Base-by-base conservation (phyloP, 2,888 invertebrate species). In the Hyposoter didymator region DNA sequence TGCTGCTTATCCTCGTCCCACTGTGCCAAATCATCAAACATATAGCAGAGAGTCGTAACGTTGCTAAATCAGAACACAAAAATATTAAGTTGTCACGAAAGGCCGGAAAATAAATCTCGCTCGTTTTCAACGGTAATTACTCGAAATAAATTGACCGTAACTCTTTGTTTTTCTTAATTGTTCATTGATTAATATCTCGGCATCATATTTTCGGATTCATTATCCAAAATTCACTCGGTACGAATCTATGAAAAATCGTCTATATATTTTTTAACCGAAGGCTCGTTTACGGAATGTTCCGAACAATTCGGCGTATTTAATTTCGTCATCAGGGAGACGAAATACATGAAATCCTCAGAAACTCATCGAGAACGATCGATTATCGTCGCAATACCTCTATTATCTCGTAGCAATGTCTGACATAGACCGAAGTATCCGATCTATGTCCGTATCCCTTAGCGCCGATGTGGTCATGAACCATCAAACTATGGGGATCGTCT, bases 21-120 rank as follows among this genome's bases (percentile, higher is more conserved):
- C 88, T 87, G 88, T 85, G 89, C 88, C 90, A 91, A 92, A 92
- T 90, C 90, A 90, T 90, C 90, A 89, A 90, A 91, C 90, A 90
- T 73, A 90, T 73, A 73, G 35, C 64, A 80, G 52, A 90, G 79
- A 67, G 52, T 22, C 52, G 69, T 73, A 32, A 35, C 43, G 32
- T 19, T 62, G n/a, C 47, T 28, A 90, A 87, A 89, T 87, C 81
- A 83, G 88, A 88, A 90, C 89, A 91, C 89, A 88, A 69, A 87
- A 87, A 87, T 86, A 79, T 67, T 66, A 78, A 85, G 72, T 74
- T 47, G 43, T 28, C 10, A n/a, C 14, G 47, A 64, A 76, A 59
- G 67, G 28, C 76, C 67, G 55, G 43, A 52, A 67, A 39, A 52
- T 35, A 43, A 52, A 62, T 78, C 32, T 67, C 43, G 39, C 28